Evolutionary conservation across 2,888 invertebrate genomes (phyloP).

Genomic region (Calameuta idolon): DNA sequence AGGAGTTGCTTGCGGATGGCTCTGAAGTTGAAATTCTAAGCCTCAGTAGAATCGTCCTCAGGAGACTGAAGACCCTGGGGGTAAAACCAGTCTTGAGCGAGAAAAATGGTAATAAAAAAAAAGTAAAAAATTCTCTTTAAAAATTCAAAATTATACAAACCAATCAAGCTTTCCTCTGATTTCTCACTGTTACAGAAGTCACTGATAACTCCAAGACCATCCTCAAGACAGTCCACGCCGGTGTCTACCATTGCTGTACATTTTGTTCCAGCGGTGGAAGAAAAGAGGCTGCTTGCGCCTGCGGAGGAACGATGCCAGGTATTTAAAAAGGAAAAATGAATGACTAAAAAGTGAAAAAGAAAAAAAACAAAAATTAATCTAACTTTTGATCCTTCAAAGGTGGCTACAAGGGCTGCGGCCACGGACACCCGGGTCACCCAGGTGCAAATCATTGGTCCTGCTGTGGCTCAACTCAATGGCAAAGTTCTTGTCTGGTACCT

Average conservation of each 20-base stretch:
- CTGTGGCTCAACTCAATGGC: constrained; percentile 71
- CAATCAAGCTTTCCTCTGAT: background rate
- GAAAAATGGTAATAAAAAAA: background rate
- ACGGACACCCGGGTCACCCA: constrained; percentile 85
- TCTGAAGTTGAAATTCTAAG: constrained; percentile 80
- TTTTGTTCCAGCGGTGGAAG: constrained; percentile 85
- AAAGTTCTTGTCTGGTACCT: constrained; percentile 47
- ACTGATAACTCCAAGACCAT: constrained; percentile 20
- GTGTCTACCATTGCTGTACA: constrained; percentile 83
- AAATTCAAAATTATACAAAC: constrained; percentile 24
- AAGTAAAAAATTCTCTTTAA: constrained; percentile 13
- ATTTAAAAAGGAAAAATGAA: constrained; percentile 37
- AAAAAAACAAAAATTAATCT: constrained; percentile 5
- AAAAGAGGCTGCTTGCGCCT: constrained; percentile 77
- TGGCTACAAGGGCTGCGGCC: constrained; percentile 78
- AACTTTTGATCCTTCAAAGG: constrained; percentile 45
- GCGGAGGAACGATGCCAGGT: constrained; percentile 81
- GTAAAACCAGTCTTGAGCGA: constrained; percentile 19
- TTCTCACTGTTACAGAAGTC: background rate
- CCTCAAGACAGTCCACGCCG: constrained; percentile 70
- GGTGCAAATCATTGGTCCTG: constrained; percentile 87
- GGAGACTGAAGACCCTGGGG: constrained; percentile 71
- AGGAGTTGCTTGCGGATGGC: constrained; percentile 73
- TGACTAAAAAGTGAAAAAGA: constrained; percentile 11
- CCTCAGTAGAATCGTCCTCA: constrained; percentile 75